Evolutionary conservation across 1,140 invertebrate species (phyloP).

Genomic region (Delia radicum): DNA sequence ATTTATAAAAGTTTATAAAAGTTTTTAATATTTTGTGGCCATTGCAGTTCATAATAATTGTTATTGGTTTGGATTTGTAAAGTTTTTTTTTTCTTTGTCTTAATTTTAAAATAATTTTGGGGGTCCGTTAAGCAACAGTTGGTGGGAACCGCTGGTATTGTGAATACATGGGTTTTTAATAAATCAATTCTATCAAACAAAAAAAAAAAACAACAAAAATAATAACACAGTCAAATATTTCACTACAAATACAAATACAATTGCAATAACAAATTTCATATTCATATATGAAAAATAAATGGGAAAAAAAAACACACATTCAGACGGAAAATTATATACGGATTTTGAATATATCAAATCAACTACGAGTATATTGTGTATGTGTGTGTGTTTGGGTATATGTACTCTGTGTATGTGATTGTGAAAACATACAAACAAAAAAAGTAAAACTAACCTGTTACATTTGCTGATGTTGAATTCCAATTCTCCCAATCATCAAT

Average conservation of each 20-base stretch:
- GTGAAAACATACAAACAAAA: not conserved
- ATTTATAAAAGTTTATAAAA: too few relatives aligned
- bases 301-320: not conserved
- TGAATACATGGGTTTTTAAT: not conserved
- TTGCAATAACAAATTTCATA: not conserved
- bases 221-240: not conserved
- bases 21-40: too few relatives aligned
- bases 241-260: not conserved
- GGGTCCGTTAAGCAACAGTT: too few relatives aligned
- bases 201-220: not conserved
- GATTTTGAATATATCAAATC: not conserved
- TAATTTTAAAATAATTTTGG: too few relatives aligned
- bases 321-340: not conserved
- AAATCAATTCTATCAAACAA: not conserved
- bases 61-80: too few relatives aligned
- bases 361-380: not conserved
- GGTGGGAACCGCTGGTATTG: too few relatives aligned
- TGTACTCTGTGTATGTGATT: not conserved
- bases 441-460: slow-evolving; percentile 37
- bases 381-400: too few relatives aligned
- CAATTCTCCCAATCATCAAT: slow-evolving; percentile 42
- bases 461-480: slow-evolving; percentile 38
- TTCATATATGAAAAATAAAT: not conserved
- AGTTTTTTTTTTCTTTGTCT: too few relatives aligned
- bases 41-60: too few relatives aligned